Conservation (phyloP, 2,113 vertebrate species). For the Psettodes erumei region DNA sequence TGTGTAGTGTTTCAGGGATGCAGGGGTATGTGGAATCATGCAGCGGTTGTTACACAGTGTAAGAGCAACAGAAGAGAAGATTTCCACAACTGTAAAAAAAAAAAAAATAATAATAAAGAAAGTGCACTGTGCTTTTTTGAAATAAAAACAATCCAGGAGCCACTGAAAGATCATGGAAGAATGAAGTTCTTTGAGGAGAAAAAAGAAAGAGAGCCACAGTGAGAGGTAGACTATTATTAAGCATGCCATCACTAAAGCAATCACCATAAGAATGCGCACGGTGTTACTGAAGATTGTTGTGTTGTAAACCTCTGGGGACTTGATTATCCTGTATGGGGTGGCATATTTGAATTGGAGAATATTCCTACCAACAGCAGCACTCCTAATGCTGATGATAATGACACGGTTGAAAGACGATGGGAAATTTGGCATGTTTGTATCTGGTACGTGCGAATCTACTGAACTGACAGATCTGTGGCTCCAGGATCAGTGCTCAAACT, state of each 20-base stretch:
- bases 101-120: too few species aligned
- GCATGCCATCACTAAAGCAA: constrained; percentile 60
- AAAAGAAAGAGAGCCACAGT: neutral
- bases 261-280: constrained; percentile 42
- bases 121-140: neutral
- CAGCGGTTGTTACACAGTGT: neutral
- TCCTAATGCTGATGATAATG: constrained; percentile 37
- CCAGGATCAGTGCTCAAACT: constrained; percentile 2
- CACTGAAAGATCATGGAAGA: neutral
- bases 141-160: constrained; percentile 8
- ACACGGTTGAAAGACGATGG: neutral
- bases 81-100: too few species aligned
- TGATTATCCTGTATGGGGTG: constrained; percentile 53
- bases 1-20: constrained; percentile 12
- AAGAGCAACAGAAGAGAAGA: neutral
- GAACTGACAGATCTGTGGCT: constrained; percentile 8
- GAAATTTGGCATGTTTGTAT: constrained; percentile 1
- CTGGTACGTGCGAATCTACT: neutral
- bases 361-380: constrained; percentile 24
- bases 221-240: constrained; percentile 26
- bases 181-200: neutral
- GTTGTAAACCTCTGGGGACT: constrained; percentile 49
- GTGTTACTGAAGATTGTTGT: constrained; percentile 54
- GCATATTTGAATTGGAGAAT: constrained; percentile 38
- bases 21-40: constrained; percentile 4